A percentile compares a stretch with the other conserved stretches of the same genome.
Conservation (phyloP, 1,140 invertebrate species). For the Wiebesia pumilae region DNA sequence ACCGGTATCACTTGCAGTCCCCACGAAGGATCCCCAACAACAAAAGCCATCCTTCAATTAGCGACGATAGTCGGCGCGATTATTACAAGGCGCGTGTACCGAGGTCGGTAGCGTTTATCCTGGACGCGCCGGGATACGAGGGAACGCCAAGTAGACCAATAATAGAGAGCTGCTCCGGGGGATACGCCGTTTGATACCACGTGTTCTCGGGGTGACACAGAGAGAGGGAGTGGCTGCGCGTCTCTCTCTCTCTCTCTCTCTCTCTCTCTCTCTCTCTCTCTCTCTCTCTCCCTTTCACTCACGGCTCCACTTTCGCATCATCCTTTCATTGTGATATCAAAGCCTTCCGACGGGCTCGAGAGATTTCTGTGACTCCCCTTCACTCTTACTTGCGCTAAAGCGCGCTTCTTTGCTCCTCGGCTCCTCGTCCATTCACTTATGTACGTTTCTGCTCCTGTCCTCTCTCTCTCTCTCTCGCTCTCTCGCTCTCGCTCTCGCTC, state of each 20-base stretch:
- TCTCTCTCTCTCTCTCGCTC: background rate
- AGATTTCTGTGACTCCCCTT: slow-evolving; percentile 21
- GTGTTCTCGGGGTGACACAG: slow-evolving; percentile 30
- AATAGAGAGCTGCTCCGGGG: slow-evolving; percentile 30
- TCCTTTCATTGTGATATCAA: slow-evolving; percentile 53
- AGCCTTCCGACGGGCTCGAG: slow-evolving; percentile 35
- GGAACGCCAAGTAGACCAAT: slow-evolving; percentile 42
- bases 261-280: background rate
- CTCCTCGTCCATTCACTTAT: slow-evolving; percentile 43
- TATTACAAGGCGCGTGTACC: background rate
- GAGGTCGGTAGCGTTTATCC: background rate
- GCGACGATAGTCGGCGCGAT: background rate
- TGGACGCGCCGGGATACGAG: background rate
- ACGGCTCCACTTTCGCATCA: slow-evolving; percentile 25
- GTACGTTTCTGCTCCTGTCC: background rate
- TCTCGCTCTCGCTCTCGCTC: background rate
- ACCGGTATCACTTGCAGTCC: background rate
- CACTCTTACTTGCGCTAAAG: background rate
- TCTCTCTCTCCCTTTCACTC: background rate
- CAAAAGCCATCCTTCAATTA: slow-evolving; percentile 6
- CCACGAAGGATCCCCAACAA: background rate
- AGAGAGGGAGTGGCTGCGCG: background rate
- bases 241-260: background rate
- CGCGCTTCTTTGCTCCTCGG: slow-evolving; percentile 1
- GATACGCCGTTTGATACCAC: slow-evolving; percentile 42